phyloP scores from a whole-genome alignment of 2,888 invertebrate species.

The Philopedon plagiatum region DNA sequence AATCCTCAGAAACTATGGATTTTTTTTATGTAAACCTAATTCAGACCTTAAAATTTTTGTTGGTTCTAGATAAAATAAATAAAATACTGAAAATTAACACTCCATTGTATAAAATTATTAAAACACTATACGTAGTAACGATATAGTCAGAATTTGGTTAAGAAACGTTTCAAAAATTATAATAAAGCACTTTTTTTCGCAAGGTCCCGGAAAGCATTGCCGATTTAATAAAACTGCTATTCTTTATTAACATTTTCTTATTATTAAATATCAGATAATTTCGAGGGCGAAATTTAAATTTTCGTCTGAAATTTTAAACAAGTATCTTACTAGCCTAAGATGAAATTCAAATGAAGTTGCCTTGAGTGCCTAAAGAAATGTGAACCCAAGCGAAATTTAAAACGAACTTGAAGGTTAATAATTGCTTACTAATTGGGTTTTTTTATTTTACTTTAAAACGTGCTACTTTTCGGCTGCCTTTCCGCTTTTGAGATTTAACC shows the following conservation, averaged over 20 bases:
- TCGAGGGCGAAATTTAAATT: constrained; percentile 43
- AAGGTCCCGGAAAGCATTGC: constrained; percentile 13
- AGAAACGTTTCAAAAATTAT: not conserved
- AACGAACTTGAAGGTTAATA: constrained; percentile 51
- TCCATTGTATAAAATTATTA: too few relatives aligned
- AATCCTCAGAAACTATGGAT: too few relatives aligned
- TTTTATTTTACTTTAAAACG: constrained; percentile 36
- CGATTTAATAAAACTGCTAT: constrained; percentile 47
- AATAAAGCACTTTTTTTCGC: not conserved
- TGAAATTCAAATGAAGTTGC: constrained; percentile 49
- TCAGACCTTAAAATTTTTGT: too few relatives aligned
- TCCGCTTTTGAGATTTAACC: constrained; percentile 25
- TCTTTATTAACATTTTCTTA: constrained; percentile 49
- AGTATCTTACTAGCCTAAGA: constrained; percentile 48
- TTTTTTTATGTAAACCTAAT: too few relatives aligned
- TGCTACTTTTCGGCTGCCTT: constrained; percentile 19
- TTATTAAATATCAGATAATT: constrained; percentile 50
- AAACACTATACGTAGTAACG: too few relatives aligned
- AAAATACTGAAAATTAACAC: too few relatives aligned
- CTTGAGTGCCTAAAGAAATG: constrained; percentile 50
- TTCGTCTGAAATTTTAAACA: constrained; percentile 48
- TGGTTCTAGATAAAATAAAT: too few relatives aligned
- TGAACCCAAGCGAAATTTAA: constrained; percentile 53
- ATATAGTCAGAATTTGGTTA: too few relatives aligned
- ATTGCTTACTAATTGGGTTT: constrained; percentile 52